Conservation (phyloP, 2,888 invertebrate species). For the Drosophila paranaensis region DNA sequence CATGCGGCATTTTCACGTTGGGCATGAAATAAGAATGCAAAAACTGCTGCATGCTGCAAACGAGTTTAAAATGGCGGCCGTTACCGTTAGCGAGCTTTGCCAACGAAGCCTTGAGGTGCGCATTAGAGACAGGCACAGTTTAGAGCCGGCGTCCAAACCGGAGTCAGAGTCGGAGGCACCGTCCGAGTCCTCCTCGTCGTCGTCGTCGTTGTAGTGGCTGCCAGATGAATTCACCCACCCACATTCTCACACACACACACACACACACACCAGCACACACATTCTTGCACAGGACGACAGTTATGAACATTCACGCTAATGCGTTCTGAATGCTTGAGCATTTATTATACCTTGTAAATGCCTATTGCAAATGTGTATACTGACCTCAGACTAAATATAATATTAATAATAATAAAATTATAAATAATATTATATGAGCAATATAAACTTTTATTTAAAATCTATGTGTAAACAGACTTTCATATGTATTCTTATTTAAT, state of each 20-base stretch:
- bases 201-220: slow-evolving; percentile 27
- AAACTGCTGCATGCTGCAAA: slow-evolving; percentile 65
- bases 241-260: slow-evolving; percentile 9
- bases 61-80: slow-evolving; percentile 76
- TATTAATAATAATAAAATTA: too few species aligned
- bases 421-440: not conserved
- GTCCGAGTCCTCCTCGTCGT: slow-evolving; percentile 11
- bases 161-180: slow-evolving; percentile 14
- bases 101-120: slow-evolving; percentile 63
- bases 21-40: slow-evolving; percentile 67
- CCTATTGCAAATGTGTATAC: not conserved
- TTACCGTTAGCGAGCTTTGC: slow-evolving; percentile 64
- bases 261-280: slow-evolving; percentile 7
- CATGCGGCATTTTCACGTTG: slow-evolving; percentile 70
- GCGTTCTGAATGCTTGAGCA: slow-evolving; percentile 69
- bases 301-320: slow-evolving; percentile 76
- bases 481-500: not conserved
- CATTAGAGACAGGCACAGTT: slow-evolving; percentile 59
- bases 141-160: slow-evolving; percentile 37
- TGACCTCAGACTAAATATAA: too few species aligned
- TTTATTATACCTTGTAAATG: slow-evolving; percentile 39
- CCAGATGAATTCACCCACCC: slow-evolving; percentile 42
- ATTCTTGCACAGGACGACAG: slow-evolving; percentile 50
- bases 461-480: not conserved
- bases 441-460: not conserved